Conservation (phyloP, 1,140 invertebrate genomes). For the Aphelenchoides avenae region DNA sequence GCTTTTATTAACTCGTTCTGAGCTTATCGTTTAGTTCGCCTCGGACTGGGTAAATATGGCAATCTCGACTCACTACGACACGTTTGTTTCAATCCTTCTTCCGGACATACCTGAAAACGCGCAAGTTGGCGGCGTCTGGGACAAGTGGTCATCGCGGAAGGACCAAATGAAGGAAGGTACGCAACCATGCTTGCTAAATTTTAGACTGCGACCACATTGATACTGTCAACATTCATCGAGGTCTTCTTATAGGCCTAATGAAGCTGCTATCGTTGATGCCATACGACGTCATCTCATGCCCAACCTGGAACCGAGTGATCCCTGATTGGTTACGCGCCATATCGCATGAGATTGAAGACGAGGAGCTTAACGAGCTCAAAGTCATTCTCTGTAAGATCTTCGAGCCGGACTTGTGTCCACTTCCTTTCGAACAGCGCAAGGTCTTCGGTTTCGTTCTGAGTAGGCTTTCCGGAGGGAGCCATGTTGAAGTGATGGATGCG, state of each 20-base stretch:
- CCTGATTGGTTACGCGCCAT: conserved; percentile 97
- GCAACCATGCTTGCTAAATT: conserved; percentile 2
- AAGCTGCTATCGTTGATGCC: conserved; percentile 89
- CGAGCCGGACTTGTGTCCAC: conserved; percentile 87
- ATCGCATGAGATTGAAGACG: conserved; percentile 84
- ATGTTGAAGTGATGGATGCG: conserved; percentile 85
- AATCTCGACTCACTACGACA: conserved; percentile 77
- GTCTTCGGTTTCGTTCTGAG: conserved; percentile 90
- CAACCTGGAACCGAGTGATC: conserved; percentile 95
- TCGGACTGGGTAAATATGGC: conserved; percentile 83
- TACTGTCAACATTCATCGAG: conserved; percentile 5
- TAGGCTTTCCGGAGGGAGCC: conserved; percentile 76
- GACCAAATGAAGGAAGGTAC: conserved; percentile 84
- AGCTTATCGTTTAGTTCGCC: conserved; percentile 67
- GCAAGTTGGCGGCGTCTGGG: conserved; percentile 87
- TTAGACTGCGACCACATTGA: too few species aligned
- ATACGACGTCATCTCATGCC: conserved; percentile 89
- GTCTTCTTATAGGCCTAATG: conserved; percentile 24
- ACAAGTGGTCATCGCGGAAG: conserved; percentile 73
- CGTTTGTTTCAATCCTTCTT: conserved; percentile 77
- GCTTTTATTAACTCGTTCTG: neutral
- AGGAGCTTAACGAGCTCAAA: conserved; percentile 83
- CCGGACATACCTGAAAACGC: conserved; percentile 83
- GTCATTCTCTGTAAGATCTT: conserved; percentile 87
- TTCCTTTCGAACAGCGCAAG: conserved; percentile 84